phyloP scores from a whole-genome alignment of 1,140 invertebrate species.

The Tetraneura akinire region DNA sequence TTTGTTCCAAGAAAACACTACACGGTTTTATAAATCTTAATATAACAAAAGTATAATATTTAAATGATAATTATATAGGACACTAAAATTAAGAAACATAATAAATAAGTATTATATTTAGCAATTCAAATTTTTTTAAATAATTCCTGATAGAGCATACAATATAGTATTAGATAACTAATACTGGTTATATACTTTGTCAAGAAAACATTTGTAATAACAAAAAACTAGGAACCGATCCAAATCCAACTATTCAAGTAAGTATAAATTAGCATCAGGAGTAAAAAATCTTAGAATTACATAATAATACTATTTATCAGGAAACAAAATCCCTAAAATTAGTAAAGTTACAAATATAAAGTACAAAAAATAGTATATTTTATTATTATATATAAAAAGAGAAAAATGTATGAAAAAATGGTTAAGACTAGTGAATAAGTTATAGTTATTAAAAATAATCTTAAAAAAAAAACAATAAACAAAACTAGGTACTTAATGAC shows the following conservation, averaged over 20 bases:
- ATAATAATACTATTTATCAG: not conserved
- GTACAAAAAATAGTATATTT: not conserved
- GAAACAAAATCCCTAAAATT: not conserved
- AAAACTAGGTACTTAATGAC: constrained; percentile 14
- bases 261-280: not conserved
- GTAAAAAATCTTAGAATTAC: not conserved
- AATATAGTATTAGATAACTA: not conserved
- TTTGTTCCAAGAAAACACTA: not conserved
- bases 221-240: not conserved
- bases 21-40: constrained; percentile 5
- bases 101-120: not conserved
- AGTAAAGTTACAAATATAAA: not conserved
- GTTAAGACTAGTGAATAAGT: not conserved
- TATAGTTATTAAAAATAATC: not conserved
- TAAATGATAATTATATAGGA: not conserved
- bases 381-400: not conserved
- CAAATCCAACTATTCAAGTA: not conserved
- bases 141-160: not conserved
- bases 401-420: too few species aligned
- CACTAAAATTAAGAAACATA: not conserved
- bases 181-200: not conserved
- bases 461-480: not conserved
- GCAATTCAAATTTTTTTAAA: not conserved
- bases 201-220: not conserved
- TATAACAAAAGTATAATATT: not conserved